Evolutionary conservation across 2,888 invertebrate species (phyloP), one percentile per base, ranked within the genome.

Genomic region (Drepanosiphum platanoidis): DNA sequence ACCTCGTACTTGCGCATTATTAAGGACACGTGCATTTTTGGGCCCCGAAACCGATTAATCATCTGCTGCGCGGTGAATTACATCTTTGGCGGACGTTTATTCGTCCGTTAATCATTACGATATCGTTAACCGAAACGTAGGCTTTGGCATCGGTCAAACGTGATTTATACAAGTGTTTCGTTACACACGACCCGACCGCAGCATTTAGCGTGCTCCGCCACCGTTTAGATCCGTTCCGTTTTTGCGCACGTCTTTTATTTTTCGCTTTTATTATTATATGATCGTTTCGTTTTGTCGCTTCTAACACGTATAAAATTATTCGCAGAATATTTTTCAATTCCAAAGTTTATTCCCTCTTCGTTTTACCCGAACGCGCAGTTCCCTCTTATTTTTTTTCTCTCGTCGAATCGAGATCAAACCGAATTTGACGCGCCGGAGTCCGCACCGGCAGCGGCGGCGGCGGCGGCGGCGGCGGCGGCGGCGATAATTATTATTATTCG

Each of bases 101-200:
- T 58, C 36, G 22, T 36, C 22, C 78, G 61, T 86, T 86, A 71
- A 82, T 82, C 74, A 64, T 82, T n/a, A n/a, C 64, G 22, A 74
- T 64, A 74, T 72, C 58, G 81, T 72, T 61, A 81, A 61, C 36
- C 36, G 30, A 71, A 71, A 58, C 11, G 4, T 27, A 34, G 30
- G n/a, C n/a, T n/a, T 15, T 78, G 46, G 18, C 15, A 34, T 46
- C 30, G 58, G 27, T 81, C 70, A 71, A 70, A 39, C 30, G 13
- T 80, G 30, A 71, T 70, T 52, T 52, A 52, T 72, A 42, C 66
- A 39, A 36, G 58, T 30, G 68, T 27, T 75, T 15, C 30, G 7
- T 32, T 64, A 42, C 22, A 66, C 18, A 27, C 8, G 1, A 66
- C 9, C 30, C 32, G 32, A n/a, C n/a, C 32, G 2, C 30, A 5